These are phyloP conservation scores for Hemicordylus capensis DNA, from an alignment of 2,113 vertebrate species.

Conservation along the genomic window DNA sequence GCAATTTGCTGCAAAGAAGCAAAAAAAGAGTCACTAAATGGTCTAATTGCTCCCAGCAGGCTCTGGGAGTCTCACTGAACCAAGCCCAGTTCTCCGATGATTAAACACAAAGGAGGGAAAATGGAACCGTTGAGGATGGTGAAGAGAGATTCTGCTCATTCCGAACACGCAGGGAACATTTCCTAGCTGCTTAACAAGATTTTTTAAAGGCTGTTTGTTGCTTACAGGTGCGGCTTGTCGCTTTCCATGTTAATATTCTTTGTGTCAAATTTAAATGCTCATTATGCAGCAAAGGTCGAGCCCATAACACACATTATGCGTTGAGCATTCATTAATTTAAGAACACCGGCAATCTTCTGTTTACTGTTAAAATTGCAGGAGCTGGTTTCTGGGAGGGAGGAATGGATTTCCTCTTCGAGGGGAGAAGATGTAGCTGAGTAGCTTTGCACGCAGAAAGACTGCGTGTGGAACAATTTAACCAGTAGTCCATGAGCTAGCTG, in stretches of 20 bases:
- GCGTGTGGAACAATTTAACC: no score
- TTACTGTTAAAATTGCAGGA: neutral
- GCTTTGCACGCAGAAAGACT: no score
- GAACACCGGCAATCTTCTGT: neutral
- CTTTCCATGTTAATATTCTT: neutral
- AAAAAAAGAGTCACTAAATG: conserved; percentile 5
- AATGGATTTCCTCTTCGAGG: neutral
- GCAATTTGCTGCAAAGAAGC: neutral
- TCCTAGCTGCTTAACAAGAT: neutral
- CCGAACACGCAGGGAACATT: neutral
- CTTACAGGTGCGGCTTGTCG: neutral
- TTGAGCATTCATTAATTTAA: neutral
- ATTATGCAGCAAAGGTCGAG: neutral
- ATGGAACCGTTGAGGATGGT: neutral
- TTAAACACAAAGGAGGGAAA: neutral
- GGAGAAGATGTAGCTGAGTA: no score
- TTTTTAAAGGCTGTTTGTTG: neutral
- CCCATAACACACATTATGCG: neutral
- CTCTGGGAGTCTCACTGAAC: neutral
- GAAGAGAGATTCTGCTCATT: neutral
- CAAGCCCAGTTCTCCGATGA: fast-evolving
- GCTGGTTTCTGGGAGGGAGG: neutral
- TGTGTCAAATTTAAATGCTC: conserved; percentile 6
- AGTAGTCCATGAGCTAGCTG: no score
- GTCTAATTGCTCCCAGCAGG: neutral